These are phyloP conservation scores for Tiliacea aurago DNA, from an alignment of 2,888 invertebrate genomes.

Conservation along the genomic window DNA sequence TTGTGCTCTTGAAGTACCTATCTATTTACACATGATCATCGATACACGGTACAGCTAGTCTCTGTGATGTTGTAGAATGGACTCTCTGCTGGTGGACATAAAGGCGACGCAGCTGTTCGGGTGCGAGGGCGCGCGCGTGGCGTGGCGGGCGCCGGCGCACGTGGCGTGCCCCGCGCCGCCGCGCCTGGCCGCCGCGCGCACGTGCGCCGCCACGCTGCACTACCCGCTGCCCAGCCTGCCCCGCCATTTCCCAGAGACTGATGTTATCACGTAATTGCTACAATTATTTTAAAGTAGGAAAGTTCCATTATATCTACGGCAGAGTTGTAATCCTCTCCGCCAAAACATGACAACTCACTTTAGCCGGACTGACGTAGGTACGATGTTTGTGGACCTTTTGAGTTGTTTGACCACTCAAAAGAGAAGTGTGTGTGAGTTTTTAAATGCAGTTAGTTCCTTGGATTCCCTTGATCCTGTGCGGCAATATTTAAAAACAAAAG, in stretches of 20 bases:
- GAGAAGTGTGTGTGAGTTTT: too few species aligned
- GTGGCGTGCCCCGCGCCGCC: slow-evolving; percentile 52
- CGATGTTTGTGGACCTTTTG: neutral
- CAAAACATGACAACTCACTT: slow-evolving; percentile 1
- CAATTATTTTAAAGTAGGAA: neutral
- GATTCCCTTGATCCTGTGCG: neutral
- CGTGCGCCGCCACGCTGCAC: slow-evolving; percentile 49
- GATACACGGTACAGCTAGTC: neutral
- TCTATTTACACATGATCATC: too few species aligned
- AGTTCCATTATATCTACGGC: neutral
- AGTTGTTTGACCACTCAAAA: neutral
- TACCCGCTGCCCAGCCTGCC: slow-evolving; percentile 70
- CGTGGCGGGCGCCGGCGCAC: slow-evolving; percentile 60
- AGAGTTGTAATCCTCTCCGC: neutral
- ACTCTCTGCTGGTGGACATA: slow-evolving; percentile 65
- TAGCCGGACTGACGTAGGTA: neutral
- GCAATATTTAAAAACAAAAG: neutral
- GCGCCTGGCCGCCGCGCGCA: slow-evolving; percentile 53
- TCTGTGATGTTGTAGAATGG: slow-evolving; percentile 61
- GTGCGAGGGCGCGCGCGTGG: slow-evolving; percentile 55
- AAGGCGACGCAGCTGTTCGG: slow-evolving; percentile 78
- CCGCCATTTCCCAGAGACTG: slow-evolving; percentile 67
- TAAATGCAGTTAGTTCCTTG: neutral
- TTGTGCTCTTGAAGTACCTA: neutral
- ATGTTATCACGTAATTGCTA: slow-evolving; percentile 73